Evolutionary conservation across 2,797 vertebrate species (phyloP), one percentile per base, ranked within the genome.

Genomic region (Esox masquinongy): DNA sequence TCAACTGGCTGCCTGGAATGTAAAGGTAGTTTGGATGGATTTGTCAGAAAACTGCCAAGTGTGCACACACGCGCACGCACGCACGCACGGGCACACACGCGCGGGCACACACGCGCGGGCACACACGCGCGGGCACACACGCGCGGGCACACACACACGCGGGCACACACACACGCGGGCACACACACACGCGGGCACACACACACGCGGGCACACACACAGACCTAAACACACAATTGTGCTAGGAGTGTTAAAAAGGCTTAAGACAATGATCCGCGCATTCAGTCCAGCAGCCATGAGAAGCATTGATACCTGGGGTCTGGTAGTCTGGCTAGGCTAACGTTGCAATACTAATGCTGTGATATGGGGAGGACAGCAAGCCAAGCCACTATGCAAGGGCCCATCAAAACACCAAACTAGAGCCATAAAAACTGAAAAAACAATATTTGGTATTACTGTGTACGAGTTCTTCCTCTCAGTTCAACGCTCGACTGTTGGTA

Each of bases 221-320:
- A 64, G 39, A 22, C 61, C 66, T 15, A 50, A 36, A 31, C 73
- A 50, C 36, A 50, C 49, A 43, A 70, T 70, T 43, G 26, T n/a
- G 68, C 68, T 53, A 19, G 26, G 47, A 56, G 70, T 22, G 29
- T 72, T 72, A 72, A 29, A 19, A 29, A 17, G 29, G 70, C 70
- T 56, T 72, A 72, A 56, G 50, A 72, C 70, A 56, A 34, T 72
- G 70, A 72, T 72, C 51, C 26, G 50, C 70, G 56, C 70, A 53
- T 72, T 72, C 70, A 72, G 50, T 72, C 19, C 17, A 59, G 50
- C 17, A 36, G 70, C 51, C 50, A 50, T 34, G 51, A 17, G 26
- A 51, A 49, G 70, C 36, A 36, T 72, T 72, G 56, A 72, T 56
- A 72, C 70, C 70, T 72, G 26, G 16, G 29, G 70, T 72, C 49